phyloP scores from a whole-genome alignment of 2,888 invertebrate species.

The Pollenia angustigena region DNA sequence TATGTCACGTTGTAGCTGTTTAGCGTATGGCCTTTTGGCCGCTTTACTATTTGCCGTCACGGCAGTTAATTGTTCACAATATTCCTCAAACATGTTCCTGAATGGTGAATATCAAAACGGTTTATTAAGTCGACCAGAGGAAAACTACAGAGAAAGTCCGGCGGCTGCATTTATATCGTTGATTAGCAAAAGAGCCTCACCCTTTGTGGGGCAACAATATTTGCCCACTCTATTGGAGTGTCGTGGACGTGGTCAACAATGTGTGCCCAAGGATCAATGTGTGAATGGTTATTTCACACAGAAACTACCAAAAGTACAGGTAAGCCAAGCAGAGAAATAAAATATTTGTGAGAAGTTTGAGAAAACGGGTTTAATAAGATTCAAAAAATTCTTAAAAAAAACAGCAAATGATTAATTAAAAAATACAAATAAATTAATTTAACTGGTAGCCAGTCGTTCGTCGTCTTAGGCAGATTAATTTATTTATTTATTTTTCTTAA shows the following conservation, averaged over 20 bases:
- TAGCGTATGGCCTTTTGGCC: slow-evolving; percentile 76
- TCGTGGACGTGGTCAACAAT: slow-evolving; percentile 79
- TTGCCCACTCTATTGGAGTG: slow-evolving; percentile 81
- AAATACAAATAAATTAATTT: slow-evolving; percentile 24
- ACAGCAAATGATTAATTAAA: slow-evolving; percentile 61
- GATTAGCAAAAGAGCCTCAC: slow-evolving; percentile 81
- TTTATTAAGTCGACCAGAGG: slow-evolving; percentile 77
- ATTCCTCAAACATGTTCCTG: slow-evolving; percentile 81
- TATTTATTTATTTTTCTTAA: not conserved
- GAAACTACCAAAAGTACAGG: slow-evolving; percentile 80
- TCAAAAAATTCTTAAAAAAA: slow-evolving; percentile 17
- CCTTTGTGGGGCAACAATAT: slow-evolving; percentile 81
- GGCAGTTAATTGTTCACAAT: slow-evolving; percentile 75
- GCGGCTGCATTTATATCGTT: slow-evolving; percentile 81
- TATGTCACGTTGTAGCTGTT: slow-evolving; percentile 77
- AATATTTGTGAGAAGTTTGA: not conserved
- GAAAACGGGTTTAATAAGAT: not conserved
- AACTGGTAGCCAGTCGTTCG: not conserved
- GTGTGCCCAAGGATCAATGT: slow-evolving; percentile 81
- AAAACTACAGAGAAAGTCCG: slow-evolving; percentile 77
- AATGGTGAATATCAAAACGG: slow-evolving; percentile 82
- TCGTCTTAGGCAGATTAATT: slow-evolving; percentile 2
- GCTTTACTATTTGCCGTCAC: slow-evolving; percentile 66
- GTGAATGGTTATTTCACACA: slow-evolving; percentile 79
- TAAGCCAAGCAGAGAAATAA: slow-evolving; percentile 70